Evolutionary conservation across 2,113 vertebrate species (phyloP), one percentile per base, ranked within the genome.

Genomic region (Limnothrissa miodon): DNA sequence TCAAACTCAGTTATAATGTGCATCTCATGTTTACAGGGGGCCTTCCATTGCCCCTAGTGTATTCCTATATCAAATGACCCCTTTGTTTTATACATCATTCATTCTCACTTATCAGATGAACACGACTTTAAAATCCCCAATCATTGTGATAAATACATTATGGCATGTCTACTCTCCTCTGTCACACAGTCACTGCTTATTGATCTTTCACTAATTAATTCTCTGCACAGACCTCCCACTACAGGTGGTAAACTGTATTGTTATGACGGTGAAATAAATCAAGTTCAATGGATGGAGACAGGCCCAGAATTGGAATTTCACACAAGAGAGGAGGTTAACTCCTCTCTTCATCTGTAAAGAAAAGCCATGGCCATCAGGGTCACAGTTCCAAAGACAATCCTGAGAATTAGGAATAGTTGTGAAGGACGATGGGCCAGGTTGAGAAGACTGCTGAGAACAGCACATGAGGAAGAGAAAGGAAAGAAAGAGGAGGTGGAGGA

Each of bases 31-130:
- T 39, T 29, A 36, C 66, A 36, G 1, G 51, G 33, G 29, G 13
- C 66, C 3, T 17, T 62, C 1, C 66, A 36, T 17, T 74, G 33
- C 0, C 66, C 25, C 8, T 62, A 5, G 15, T 19, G 51, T n/a
- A 56, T 56, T 23, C 51, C n/a, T 62, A 25, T 10, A 62, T 62
- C 59, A 62, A 62, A 29, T 10, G 59, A n/a, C 10, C 33, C n/a
- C 13, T 66, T 74, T 13, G 10, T 74, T 74, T 74, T 36, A 74
- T 15, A 74, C 33, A 36, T 74, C 66, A 74, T 74, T 36, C 66
- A 39, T 74, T 74, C 23, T 74, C 66, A 74, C 66, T 74, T 74
- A 74, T 17, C 66, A 74, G 66, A 3, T 74, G 66, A 74, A 74
- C 66, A 33, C 29, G 11, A 21, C 66, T 74, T 74, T 36, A 74